Conservation (phyloP, 2,888 invertebrate genomes). For the Drosophila quinaria region DNA sequence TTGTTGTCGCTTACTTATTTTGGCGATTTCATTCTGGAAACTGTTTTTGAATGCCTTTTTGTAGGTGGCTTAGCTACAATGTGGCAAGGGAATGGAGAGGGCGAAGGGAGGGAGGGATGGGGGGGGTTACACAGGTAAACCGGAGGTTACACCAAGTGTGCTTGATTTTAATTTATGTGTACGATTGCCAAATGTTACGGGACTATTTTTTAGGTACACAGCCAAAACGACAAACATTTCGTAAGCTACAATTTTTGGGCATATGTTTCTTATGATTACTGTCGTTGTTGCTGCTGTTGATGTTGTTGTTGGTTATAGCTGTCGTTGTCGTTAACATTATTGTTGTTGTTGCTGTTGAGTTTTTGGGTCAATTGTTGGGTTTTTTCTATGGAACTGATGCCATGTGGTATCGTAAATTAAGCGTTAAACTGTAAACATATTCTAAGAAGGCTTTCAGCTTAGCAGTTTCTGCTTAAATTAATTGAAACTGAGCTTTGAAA, state of each 20-base stretch:
- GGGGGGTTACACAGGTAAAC: slow-evolving; percentile 9
- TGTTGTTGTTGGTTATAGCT: slow-evolving; percentile 3
- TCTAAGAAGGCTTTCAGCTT: slow-evolving; percentile 8
- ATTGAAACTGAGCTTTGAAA: not conserved
- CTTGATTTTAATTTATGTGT: slow-evolving; percentile 64
- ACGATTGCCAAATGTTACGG: slow-evolving; percentile 57
- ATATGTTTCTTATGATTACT: slow-evolving; percentile 33
- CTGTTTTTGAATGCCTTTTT: slow-evolving; percentile 32
- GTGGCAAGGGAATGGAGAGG: too few species aligned
- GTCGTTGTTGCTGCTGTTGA: slow-evolving; percentile 5
- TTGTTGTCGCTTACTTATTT: slow-evolving; percentile 18
- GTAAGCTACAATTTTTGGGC: slow-evolving; percentile 33
- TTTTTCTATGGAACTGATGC: slow-evolving; percentile 18
- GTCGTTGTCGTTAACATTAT: not conserved
- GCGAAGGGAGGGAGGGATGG: not conserved
- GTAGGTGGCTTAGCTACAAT: slow-evolving; percentile 8
- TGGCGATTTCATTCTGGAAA: slow-evolving; percentile 59
- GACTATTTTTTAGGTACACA: slow-evolving; percentile 40
- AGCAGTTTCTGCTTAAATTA: not conserved
- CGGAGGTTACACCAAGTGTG: slow-evolving; percentile 23
- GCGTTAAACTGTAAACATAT: slow-evolving; percentile 16
- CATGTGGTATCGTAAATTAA: slow-evolving; percentile 21
- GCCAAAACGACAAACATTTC: slow-evolving; percentile 44
- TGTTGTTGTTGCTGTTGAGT: slow-evolving; percentile 9
- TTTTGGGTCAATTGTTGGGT: slow-evolving; percentile 31